Evolutionary conservation across 2,888 invertebrate genomes (phyloP).

Genomic region (Rambutsinella grinnellia): DNA sequence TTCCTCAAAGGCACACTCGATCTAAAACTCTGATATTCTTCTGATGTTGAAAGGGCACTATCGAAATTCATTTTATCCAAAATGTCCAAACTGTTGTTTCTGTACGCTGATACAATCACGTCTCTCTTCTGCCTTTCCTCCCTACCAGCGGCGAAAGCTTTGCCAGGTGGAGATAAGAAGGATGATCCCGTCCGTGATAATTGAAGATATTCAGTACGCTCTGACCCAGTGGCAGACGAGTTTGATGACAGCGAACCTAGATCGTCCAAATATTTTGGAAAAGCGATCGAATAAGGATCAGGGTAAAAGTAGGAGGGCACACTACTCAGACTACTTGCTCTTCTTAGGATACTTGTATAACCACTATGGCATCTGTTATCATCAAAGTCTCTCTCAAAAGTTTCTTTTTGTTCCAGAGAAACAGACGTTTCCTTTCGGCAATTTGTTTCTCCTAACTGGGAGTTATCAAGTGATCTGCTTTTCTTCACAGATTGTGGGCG

Average conservation of each 20-base stretch:
- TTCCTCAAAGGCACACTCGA: constrained; percentile 82
- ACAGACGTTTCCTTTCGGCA: background rate
- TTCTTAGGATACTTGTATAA: background rate
- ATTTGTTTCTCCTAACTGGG: background rate
- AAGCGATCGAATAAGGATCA: constrained; percentile 41
- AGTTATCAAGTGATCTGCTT: constrained; percentile 21
- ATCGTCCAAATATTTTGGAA: constrained; percentile 40
- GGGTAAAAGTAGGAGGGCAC: constrained; percentile 34
- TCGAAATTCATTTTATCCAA: constrained; percentile 74
- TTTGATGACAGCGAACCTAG: constrained; percentile 32
- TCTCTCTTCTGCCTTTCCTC: constrained; percentile 1
- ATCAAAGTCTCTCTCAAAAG: background rate
- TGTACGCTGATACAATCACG: background rate
- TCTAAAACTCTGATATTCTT: constrained; percentile 84
- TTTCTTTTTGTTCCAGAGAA: background rate
- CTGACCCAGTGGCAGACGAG: constrained; percentile 29
- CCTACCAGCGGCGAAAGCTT: no score
- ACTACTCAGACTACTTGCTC: constrained; percentile 35
- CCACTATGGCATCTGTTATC: background rate
- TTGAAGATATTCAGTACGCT: constrained; percentile 40
- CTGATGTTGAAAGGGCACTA: constrained; percentile 81
- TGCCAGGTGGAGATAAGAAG: constrained; percentile 7
- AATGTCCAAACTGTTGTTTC: background rate
- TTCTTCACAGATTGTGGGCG: background rate
- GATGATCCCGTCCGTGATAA: constrained; percentile 14